Evolutionary conservation across 2,113 vertebrate species (phyloP), one percentile per base, ranked within the genome.

Genomic region (Plecotus auritus): DNA sequence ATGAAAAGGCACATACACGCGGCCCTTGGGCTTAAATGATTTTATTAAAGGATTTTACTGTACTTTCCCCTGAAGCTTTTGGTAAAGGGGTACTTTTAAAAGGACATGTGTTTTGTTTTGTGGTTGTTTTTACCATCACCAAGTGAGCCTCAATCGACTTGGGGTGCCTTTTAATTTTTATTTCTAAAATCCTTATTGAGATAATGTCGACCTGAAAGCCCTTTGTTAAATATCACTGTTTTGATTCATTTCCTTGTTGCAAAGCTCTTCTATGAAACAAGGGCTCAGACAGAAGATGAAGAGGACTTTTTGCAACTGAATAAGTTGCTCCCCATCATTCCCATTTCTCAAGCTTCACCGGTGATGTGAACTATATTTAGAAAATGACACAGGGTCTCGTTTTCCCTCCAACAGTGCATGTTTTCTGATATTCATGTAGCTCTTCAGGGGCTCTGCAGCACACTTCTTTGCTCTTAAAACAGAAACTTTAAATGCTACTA

Each of bases 181-280:
- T 91, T 96, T 97, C 78, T 93, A 94, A 91, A 61, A 88, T 93
- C 28, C 83, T 92, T 61, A 35, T 32, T 87, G 81, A 49, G 49
- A 90, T 91, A 66, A 93, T 67, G 78, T 74, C 76, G 91, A 95
- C 85, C 88, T 69, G 73, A 69, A 64, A 88, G 82, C 66, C 32
- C 40, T 78, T 59, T 81, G 72, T 73, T 95, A 96, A 91, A 85
- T 20, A 95, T 66, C 22, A n/a, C 45, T 95, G 64, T 89, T 96
- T 90, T 81, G 66, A 90, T 87, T 59, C 84, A 70, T 69, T 96
- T 96, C 77, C 67, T 93, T 47, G 73, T 73, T 85, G 49, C 61
- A 83, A 85, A 88, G 85, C 23, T 95, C 47, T 88, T 95, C 90
- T 40, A 85, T 11, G 64, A 92, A 88, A 74, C 18, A 67, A 42